Conservation (phyloP, 2,888 invertebrate species). For the Cryptus viduatorius region DNA sequence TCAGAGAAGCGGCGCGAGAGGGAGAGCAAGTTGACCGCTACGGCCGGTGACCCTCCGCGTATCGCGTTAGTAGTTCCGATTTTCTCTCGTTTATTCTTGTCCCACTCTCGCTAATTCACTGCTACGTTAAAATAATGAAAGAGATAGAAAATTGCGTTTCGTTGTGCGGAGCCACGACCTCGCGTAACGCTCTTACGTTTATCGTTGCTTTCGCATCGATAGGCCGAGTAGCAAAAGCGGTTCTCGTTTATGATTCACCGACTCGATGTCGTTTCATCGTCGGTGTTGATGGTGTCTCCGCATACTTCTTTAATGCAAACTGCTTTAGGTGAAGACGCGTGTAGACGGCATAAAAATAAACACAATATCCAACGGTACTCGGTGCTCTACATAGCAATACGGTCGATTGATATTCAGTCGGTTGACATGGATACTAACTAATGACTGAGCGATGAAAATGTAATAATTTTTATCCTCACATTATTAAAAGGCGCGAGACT, state of each 20-base stretch:
- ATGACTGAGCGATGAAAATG: not conserved
- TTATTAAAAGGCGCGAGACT: not conserved
- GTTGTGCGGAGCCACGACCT: constrained; percentile 15
- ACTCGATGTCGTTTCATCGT: constrained; percentile 58
- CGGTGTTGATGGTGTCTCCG: constrained; percentile 2
- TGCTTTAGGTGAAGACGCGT: not conserved
- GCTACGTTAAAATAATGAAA: constrained; percentile 4
- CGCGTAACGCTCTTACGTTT: constrained; percentile 37
- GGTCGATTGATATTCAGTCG: not conserved
- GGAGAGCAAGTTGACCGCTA: constrained; percentile 1
- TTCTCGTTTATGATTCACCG: constrained; percentile 53
- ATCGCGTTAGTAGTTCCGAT: not conserved
- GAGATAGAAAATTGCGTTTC: not conserved
- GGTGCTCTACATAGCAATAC: too few relatives aligned
- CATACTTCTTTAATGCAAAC: not conserved
- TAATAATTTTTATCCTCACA: not conserved
- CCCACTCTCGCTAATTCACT: constrained; percentile 21
- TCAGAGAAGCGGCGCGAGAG: constrained; percentile 16
- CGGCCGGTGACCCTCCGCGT: constrained; percentile 40
- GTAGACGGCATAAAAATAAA: not conserved
- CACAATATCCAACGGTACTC: too few relatives aligned
- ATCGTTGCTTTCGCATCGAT: constrained; percentile 56
- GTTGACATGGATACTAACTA: not conserved
- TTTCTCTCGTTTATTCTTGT: constrained; percentile 41
- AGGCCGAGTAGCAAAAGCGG: constrained; percentile 13